phyloP scores from a whole-genome alignment of 2,797 vertebrate species.

The Selene dorsalis region DNA sequence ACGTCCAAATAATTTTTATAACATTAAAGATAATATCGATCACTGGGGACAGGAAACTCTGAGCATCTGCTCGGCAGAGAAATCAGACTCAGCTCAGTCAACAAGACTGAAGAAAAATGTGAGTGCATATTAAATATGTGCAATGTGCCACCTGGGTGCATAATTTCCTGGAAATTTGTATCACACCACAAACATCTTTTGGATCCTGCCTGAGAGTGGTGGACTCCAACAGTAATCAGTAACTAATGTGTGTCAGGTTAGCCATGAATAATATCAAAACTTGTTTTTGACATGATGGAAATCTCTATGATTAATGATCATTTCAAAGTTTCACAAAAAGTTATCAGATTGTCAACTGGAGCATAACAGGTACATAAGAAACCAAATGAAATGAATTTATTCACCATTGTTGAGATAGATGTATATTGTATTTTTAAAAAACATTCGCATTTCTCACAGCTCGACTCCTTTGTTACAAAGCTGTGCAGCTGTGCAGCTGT shows the following conservation, averaged over 20 bases:
- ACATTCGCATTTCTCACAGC: too few relatives aligned
- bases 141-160: background rate
- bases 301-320: too few relatives aligned
- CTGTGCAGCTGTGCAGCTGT: background rate
- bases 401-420: too few relatives aligned
- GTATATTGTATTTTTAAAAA: too few relatives aligned
- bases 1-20: too few relatives aligned
- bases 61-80: background rate
- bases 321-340: too few relatives aligned
- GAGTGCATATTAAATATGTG: background rate
- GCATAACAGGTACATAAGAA: too few relatives aligned
- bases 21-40: background rate
- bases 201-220: constrained; percentile 3
- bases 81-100: background rate
- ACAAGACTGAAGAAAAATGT: constrained; percentile 4
- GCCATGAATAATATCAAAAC: background rate
- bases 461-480: constrained; percentile 4
- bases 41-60: background rate
- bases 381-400: background rate
- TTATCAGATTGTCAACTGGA: background rate
- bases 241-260: too few relatives aligned
- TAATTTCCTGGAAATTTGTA: constrained; percentile 14
- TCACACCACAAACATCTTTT: background rate
- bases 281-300: background rate
- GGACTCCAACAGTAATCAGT: background rate